Conservation (phyloP, 92 coral and sea anemone genomes). For the Ricordea florida region DNA sequence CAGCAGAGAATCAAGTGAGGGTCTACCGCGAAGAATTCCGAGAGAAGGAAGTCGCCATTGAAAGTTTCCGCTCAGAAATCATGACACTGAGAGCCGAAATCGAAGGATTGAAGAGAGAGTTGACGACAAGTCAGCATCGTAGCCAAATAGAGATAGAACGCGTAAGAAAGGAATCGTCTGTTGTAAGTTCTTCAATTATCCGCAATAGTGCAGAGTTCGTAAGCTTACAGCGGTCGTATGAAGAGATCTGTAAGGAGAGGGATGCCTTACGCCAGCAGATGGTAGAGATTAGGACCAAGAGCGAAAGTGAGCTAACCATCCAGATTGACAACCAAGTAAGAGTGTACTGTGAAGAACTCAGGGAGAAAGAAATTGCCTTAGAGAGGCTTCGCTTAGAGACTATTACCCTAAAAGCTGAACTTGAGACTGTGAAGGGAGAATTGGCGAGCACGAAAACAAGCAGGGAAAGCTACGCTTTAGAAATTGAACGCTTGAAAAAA, state of each 20-base stretch:
- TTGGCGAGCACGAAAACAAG: neutral
- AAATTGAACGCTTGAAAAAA: neutral
- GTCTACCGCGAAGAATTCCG: neutral
- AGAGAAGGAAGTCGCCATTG: neutral
- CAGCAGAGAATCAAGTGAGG: neutral
- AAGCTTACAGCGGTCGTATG: neutral
- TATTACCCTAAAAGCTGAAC: slow-evolving; percentile 26
- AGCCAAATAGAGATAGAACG: neutral
- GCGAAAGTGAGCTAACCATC: slow-evolving; percentile 42
- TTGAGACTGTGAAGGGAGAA: slow-evolving; percentile 19
- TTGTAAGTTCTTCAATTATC: neutral
- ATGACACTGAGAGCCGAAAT: slow-evolving; percentile 5
- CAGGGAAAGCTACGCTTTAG: neutral
- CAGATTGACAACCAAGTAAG: slow-evolving; percentile 41
- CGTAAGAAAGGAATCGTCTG: neutral
- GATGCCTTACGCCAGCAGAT: slow-evolving; percentile 18
- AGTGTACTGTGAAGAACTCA: slow-evolving; percentile 45
- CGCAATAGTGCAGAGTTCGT: slow-evolving; percentile 10
- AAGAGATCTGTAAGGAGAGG: slow-evolving; percentile 20
- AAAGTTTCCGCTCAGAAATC: neutral
- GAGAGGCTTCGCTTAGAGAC: neutral
- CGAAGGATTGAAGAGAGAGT: slow-evolving; percentile 11
- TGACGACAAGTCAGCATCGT: neutral
- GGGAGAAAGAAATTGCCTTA: slow-evolving; percentile 22
- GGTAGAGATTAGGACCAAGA: slow-evolving; percentile 4